Evolutionary conservation across 92 coral and sea anemone genomes (phyloP), one percentile per base, ranked within the genome.

Genomic region (Hydrozoanthus gracilis): DNA sequence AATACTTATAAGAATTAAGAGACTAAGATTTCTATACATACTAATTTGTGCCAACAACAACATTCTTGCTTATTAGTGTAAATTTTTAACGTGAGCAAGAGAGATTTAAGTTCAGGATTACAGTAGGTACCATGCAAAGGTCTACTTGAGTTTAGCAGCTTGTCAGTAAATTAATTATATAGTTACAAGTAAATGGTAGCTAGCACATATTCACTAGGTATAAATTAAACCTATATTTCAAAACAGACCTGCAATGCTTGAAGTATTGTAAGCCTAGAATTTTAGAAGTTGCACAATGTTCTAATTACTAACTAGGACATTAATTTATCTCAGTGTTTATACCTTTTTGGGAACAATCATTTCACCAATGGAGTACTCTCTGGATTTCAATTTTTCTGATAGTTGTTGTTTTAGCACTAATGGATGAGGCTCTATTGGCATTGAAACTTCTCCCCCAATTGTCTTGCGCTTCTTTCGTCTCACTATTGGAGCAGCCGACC

Each of bases 331-430:
- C 16, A 73, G 15, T 84, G 9, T 69, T 16, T 2, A 2, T 84
- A 92, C 94, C 92, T 89, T 86, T 82, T 77, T 46, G 11, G 92
- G 92, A 52, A 84, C 94, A 80, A 89, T 92, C 85, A 66, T 78
- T 74, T 92, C 86, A 11, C 92, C 92, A 86, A 89, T 65, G 12
- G 94, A 86, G 65, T 84, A 84, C n/a, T n/a, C n/a, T n/a, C n/a
- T n/a, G n/a, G n/a, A n/a, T 52, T 84, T 50, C 17, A 92, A 18
- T 51, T 92, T 92, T 35, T 89, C 86, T 67, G 73, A 10, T 12
- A 80, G 78, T 70, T 79, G 66, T 58, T 82, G 58, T 50, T 74
- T 86, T 17, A 82, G 71, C 18, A 18, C 77, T 52, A 83, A 73
- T 14, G 67, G 78, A 73, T 48, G 67, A 7, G 76, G 83, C 77